Evolutionary conservation across 2,113 vertebrate species (phyloP), one percentile per base, ranked within the genome.

Genomic region (Chunga burmeisteri): DNA sequence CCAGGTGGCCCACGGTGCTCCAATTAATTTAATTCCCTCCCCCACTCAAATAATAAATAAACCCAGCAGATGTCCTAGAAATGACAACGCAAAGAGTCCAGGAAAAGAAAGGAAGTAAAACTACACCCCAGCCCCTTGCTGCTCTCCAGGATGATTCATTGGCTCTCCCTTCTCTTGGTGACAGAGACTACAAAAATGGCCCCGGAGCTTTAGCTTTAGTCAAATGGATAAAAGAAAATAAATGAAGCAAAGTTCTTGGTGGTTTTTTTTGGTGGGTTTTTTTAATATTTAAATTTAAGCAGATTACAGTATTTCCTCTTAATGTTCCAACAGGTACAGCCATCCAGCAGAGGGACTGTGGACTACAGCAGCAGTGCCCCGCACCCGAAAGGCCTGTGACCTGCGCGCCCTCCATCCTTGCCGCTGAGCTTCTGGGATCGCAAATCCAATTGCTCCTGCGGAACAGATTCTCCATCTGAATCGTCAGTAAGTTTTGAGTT

Each of bases 41-140:
- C 55, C 20, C 40, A 29, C 55, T 25, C 18, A 55, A 42, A 29
- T n/a, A 90, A 93, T 87, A 97, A 96, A 96, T 83, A 94, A 88
- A 58, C 47, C 63, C 90, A 96, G 53, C 63, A 68, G 74, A 61
- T 36, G 55, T 34, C 81, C 71, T 52, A 73, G 63, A 88, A 96
- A 91, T 59, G 84, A 61, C 81, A 96, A 18, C 27, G 46, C 30
- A 32, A 2, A 65, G 79, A 44, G 86, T 29, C 61, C 63, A 19
- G 72, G 70, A 20, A 67, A 40, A 52, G 84, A 32, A 82, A 82
- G 87, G 89, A 62, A 72, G 59, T 13, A 34, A 46, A 29, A 59
- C 44, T 21, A 34, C 20, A 53, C 6, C 30, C 19, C 72, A 19
- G 25, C 4, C 8, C 40, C 55, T 29, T 20, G 50, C 53, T 86